phyloP scores from a whole-genome alignment of 2,888 invertebrate species.

The Xestia rhomboidea region DNA sequence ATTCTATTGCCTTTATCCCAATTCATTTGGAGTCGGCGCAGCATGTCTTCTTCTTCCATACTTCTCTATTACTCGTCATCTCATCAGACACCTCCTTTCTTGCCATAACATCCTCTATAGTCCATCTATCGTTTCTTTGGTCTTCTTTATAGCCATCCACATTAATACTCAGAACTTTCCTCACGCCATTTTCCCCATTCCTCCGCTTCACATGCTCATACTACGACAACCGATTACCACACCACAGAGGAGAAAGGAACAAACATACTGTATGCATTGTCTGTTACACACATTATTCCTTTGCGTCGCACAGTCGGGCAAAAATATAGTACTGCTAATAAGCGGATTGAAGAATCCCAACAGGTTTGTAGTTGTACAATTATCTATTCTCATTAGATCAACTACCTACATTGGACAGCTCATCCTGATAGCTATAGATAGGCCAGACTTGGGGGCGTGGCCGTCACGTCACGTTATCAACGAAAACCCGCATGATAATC shows the following conservation, averaged over 20 bases:
- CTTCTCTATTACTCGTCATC: no score
- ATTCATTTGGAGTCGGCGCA: no score
- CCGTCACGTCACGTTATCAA: slow-evolving; percentile 5
- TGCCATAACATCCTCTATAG: no score
- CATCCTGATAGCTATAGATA: not conserved
- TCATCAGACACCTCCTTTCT: no score
- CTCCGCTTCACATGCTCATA: no score
- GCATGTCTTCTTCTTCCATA: no score
- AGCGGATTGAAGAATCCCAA: not conserved
- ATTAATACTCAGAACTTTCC: no score
- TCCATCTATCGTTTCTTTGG: no score
- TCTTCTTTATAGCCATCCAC: no score
- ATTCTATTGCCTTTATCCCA: no score
- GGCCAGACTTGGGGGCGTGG: not conserved
- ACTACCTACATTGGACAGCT: not conserved
- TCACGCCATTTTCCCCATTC: no score
- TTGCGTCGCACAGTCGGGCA: not conserved
- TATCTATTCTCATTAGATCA: not conserved
- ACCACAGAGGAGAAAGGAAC: not conserved
- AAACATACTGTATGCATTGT: not conserved
- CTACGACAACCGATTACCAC: no score
- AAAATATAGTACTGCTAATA: not conserved
- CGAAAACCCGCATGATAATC: slow-evolving; percentile 28
- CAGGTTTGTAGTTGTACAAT: not conserved
- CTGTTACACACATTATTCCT: not conserved